These are phyloP conservation scores for Urocolius indicus DNA, from an alignment of 2,113 vertebrate species.

Conservation along the genomic window DNA sequence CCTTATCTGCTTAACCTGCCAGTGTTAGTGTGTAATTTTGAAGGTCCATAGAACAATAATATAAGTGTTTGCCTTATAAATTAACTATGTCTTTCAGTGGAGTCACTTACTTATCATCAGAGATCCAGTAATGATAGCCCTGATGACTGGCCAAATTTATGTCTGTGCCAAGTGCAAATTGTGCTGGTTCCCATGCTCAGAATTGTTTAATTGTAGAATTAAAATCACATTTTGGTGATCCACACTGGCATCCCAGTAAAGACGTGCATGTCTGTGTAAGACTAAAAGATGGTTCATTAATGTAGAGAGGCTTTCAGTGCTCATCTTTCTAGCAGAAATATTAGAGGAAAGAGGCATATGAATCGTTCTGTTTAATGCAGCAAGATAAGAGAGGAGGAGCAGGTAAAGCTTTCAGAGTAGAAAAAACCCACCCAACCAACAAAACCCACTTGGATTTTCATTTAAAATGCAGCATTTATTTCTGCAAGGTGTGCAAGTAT, in stretches of 20 bases:
- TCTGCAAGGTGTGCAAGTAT: background rate
- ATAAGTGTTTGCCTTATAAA: slow-evolving; percentile 21
- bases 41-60: background rate
- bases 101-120: background rate
- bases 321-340: background rate
- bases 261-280: background rate
- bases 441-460: background rate
- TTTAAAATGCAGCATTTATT: background rate
- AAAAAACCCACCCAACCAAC: background rate
- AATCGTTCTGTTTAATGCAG: background rate
- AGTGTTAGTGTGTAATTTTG: background rate
- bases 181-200: background rate
- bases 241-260: background rate
- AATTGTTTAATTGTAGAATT: background rate
- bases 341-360: background rate
- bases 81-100: background rate
- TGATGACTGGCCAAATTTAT: background rate
- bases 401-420: background rate
- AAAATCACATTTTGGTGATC: background rate
- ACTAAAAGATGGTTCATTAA: background rate
- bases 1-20: slow-evolving; percentile 12
- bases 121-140: background rate
- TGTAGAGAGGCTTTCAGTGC: background rate
- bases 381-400: background rate
- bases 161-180: background rate